These are phyloP conservation scores for Xenopus borealis DNA, from an alignment of 2,113 vertebrate genomes.

Conservation along the genomic window DNA sequence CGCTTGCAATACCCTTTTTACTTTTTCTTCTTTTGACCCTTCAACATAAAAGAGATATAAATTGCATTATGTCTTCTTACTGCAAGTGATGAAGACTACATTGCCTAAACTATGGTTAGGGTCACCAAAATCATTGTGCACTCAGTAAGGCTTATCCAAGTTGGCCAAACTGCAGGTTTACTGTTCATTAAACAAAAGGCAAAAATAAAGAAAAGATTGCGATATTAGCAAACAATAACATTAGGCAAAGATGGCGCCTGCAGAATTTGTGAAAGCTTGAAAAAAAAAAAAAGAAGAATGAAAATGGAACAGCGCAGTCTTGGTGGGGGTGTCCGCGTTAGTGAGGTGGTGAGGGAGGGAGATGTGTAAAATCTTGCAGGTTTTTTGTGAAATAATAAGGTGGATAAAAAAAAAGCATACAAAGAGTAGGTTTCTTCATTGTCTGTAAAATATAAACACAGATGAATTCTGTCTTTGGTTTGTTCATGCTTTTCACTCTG, in stretches of 20 bases:
- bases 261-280: constrained; percentile 69
- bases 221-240: constrained; percentile 70
- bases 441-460: constrained; percentile 95
- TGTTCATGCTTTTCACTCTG: constrained; percentile 89
- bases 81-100: too few species aligned
- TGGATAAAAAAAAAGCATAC: constrained; percentile 72
- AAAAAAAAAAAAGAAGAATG: constrained; percentile 48
- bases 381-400: constrained; percentile 82
- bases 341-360: constrained; percentile 47
- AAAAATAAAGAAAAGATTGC: constrained; percentile 62
- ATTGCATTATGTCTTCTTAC: too few species aligned
- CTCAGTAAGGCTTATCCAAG: not conserved
- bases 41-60: too few species aligned
- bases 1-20: too few species aligned
- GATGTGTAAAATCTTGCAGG: constrained; percentile 75
- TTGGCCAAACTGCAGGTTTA: constrained; percentile 20
- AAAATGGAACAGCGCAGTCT: constrained; percentile 59
- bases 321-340: constrained; percentile 69
- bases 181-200: constrained; percentile 69
- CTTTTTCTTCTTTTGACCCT: too few species aligned
- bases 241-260: constrained; percentile 79
- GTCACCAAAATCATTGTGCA: too few species aligned
- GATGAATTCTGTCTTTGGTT: constrained; percentile 95
- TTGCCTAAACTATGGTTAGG: not conserved
- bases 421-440: constrained; percentile 85